Evolutionary conservation across 2,888 invertebrate genomes (phyloP), one percentile per base, ranked within the genome.

Genomic region (Gisinianus flammeolus): DNA sequence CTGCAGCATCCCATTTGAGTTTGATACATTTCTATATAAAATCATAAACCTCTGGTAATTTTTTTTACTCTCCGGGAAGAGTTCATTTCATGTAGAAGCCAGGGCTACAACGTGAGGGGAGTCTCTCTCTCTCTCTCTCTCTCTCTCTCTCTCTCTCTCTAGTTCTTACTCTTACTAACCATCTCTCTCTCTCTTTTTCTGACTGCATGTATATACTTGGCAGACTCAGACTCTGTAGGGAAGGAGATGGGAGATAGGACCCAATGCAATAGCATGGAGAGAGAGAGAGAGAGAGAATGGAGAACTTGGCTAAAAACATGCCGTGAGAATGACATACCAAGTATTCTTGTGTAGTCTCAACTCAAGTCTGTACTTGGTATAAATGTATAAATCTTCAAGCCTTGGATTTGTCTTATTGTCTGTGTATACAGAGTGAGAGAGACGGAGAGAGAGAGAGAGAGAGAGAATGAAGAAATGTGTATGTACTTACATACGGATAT

Each of bases 11-110:
- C 33, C 67, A 30, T 16, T 28, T 19, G 5, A 28, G n/a, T 44
- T 44, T 33, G 67, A 67, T 67, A 67, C 67, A 67, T 30, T 67
- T 33, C n/a, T 28, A 33, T 67, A 67, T 67, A 67, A 67, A 67
- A 67, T 67, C 67, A 67, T 67, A 67, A 67, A 67, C 67, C 67
- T 10, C 67, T 67, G 31, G 30, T 6, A 19, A 28, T 33, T 31
- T 67, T 31, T 67, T 31, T 28, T 67, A 31, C 67, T 30, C n/a
- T 67, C 44, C 33, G 67, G 67, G 67, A 67, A 67, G 67, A 67
- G 67, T 67, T 67, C 67, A 67, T 67, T 67, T n/a, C 33, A n/a
- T 5, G 5, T n/a, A n/a, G n/a, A 2, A 8, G 6, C 28, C 22
- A 31, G 31, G 67, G 33, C 30, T 30, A 22, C 22, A 33, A 67